Base-by-base conservation (phyloP, 2,888 invertebrate species). In the Stenchaetothrips biformis region DNA sequence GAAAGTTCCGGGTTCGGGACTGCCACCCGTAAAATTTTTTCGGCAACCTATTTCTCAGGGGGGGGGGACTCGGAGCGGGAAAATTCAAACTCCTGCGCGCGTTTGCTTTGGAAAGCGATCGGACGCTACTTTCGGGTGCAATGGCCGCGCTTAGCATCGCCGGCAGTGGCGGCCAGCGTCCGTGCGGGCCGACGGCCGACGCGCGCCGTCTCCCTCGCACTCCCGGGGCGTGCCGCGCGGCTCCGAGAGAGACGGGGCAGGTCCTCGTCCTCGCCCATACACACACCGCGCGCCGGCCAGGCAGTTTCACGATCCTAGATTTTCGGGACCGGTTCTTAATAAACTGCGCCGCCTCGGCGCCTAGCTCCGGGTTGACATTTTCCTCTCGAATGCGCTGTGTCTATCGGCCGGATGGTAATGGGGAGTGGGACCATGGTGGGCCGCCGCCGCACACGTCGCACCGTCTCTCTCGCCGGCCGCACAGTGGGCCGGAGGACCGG, bases 261-360 rank as follows among this genome's bases (percentile, higher is more conserved):
- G 13, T 53, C 53, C 53, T 49, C 49, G 8, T 49, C 49, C 62
- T 21, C 67, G 21, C 21, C 67, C 25, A 16, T 1, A 1, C 67
- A 1, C 21, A 25, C 21, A 7, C 67, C 67, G 59, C 67, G 6
- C 7, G 67, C 25, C 67, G 37, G 67, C 67, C 21, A 67, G 67
- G 67, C 25, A 21, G 67, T 74, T 74, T 74, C 67, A 74, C 67
- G 67, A 74, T 74, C 67, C 67, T 74, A 74, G 67, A 74, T 74
- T 74, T 74, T 74, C 25, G 67, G 37, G 67, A 74, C 67, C 67
- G 67, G 67, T 74, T 74, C 67, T 74, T 74, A 74, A 74, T 74
- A 74, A 74, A 74, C 67, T 25, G 59, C 59, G 59, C 13, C 18
- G 67, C 67, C 25, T 21, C 67, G 67, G 59, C 67, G 67, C 37